Conservation (phyloP, 2,113 vertebrate genomes). For the Bubo scandiacus region DNA sequence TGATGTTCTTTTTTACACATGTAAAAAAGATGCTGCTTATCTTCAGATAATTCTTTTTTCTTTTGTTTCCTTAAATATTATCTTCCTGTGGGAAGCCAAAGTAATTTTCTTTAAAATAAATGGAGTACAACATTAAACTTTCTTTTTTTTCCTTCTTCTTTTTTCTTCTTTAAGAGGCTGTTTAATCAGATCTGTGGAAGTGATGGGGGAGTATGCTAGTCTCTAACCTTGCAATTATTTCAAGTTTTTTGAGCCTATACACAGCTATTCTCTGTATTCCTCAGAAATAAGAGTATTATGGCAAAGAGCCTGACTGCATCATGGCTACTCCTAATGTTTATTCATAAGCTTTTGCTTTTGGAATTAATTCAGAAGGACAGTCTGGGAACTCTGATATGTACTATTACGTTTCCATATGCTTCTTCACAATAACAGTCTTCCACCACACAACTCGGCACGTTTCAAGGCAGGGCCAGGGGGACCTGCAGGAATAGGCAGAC, state of each 20-base stretch:
- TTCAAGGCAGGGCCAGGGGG: not conserved
- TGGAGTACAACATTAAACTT: not conserved
- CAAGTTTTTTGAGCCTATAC: not conserved
- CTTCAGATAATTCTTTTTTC: not conserved
- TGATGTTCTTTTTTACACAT: not conserved
- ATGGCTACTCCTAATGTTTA: conserved; percentile 4
- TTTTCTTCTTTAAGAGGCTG: not conserved
- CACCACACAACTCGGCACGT: not conserved
- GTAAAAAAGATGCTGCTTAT: not conserved
- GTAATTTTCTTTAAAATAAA: conserved; percentile 38
- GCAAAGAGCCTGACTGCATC: not conserved
- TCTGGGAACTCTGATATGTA: not conserved
- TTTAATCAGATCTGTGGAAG: conserved; percentile 17
- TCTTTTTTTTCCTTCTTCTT: accelerated
- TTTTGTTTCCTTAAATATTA: conserved; percentile 16
- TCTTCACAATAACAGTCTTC: not conserved
- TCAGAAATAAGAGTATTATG: not conserved
- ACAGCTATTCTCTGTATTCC: not conserved
- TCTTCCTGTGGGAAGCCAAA: not conserved
- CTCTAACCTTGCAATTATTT: not conserved
- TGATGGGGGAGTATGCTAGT: not conserved
- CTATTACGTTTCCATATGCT: not conserved
- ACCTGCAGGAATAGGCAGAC: not conserved
- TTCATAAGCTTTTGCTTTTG: conserved; percentile 20
- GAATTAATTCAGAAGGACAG: not conserved